phyloP scores from a whole-genome alignment of 92 coral and sea anemone species.

The Porites divaricata region DNA sequence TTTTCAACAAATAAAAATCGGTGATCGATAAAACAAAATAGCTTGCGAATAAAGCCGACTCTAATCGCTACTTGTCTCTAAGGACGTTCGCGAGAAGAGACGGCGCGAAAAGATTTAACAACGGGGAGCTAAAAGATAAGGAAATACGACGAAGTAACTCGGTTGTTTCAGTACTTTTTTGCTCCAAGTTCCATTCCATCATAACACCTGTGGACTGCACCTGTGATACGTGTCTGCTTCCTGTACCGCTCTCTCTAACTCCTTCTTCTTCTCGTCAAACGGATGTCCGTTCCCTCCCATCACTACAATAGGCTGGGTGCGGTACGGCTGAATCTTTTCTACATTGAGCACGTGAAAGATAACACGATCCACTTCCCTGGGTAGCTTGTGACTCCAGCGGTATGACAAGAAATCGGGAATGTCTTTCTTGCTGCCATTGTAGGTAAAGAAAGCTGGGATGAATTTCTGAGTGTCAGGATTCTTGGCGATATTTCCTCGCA shows the following conservation, averaged over 20 bases:
- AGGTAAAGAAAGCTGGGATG: constrained; percentile 77
- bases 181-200: neutral
- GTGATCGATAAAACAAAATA: too few relatives aligned
- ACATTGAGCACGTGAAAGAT: constrained; percentile 77
- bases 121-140: neutral
- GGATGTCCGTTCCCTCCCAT: constrained; percentile 83
- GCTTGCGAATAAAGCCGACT: too few relatives aligned
- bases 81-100: too few relatives aligned
- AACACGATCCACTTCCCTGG: constrained; percentile 73
- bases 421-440: constrained; percentile 65
- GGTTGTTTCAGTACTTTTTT: neutral
- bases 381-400: constrained; percentile 67
- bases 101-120: too few relatives aligned
- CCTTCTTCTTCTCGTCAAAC: constrained; percentile 66
- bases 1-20: too few relatives aligned
- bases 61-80: too few relatives aligned
- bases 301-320: constrained; percentile 71
- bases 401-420: constrained; percentile 71
- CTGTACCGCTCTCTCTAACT: constrained; percentile 61
- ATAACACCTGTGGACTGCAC: constrained; percentile 18
- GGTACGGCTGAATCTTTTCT: constrained; percentile 77
- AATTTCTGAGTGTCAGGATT: constrained; percentile 73
- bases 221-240: constrained; percentile 57
- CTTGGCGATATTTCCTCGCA: constrained; percentile 72
- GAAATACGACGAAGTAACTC: neutral